These are phyloP conservation scores for Bubo scandiacus DNA, from an alignment of 2,113 vertebrate species.

Conservation along the genomic window DNA sequence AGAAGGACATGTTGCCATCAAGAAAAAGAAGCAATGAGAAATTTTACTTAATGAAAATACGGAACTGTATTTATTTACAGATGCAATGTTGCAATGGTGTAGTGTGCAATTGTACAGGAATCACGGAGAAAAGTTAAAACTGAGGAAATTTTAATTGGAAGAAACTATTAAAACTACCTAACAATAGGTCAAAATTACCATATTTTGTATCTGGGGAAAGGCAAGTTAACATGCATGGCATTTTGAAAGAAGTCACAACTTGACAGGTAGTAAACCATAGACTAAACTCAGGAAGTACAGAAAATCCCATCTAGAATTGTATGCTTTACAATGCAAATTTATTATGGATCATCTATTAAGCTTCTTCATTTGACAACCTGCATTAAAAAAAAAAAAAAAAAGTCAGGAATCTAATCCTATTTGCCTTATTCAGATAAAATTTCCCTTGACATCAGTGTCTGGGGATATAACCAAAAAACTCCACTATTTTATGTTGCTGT, in stretches of 20 bases:
- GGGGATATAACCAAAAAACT: background rate
- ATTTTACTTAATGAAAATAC: background rate
- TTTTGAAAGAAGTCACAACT: background rate
- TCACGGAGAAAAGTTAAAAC: background rate
- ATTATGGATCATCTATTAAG: background rate
- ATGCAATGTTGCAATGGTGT: background rate
- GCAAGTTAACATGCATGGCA: background rate
- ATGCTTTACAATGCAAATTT: background rate
- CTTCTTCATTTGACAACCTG: background rate
- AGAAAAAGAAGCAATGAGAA: background rate
- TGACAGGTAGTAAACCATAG: background rate
- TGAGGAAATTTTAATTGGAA: background rate
- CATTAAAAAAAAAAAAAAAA: no score
- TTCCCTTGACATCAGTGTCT: background rate
- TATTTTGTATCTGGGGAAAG: background rate
- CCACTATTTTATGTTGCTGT: background rate
- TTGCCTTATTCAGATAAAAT: background rate
- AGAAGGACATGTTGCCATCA: background rate
- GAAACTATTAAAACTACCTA: background rate
- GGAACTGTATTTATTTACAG: background rate
- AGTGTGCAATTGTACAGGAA: background rate
- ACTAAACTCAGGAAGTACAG: background rate
- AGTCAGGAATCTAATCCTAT: background rate
- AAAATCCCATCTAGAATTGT: background rate
- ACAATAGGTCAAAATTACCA: conserved; percentile 30